These are phyloP conservation scores for Tetragnatha versicolor DNA, from an alignment of 1,140 invertebrate species.

Conservation along the genomic window DNA sequence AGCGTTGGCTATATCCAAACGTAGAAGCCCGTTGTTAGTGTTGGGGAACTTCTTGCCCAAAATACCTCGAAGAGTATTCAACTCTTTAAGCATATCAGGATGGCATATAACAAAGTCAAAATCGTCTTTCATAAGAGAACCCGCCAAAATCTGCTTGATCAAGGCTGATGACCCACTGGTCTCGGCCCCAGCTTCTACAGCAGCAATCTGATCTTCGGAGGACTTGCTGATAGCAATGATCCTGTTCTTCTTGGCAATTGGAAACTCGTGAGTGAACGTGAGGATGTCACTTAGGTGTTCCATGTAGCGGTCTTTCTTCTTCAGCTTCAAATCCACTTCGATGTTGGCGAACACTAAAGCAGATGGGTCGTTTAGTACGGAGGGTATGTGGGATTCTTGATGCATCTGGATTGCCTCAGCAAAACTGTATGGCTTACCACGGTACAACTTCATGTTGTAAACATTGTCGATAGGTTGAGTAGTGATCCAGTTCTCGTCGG, in stretches of 20 bases:
- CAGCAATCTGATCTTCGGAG: conserved; percentile 53
- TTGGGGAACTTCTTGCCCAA: conserved; percentile 79
- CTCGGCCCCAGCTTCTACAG: conserved; percentile 56
- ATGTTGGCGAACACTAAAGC: conserved; percentile 72
- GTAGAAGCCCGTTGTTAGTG: conserved; percentile 71
- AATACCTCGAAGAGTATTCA: conserved; percentile 75
- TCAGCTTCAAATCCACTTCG: conserved; percentile 76
- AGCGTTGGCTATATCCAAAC: conserved; percentile 69
- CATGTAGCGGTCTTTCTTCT: conserved; percentile 63
- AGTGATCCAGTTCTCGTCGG: conserved; percentile 43
- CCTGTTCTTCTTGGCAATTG: conserved; percentile 11
- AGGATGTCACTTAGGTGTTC: conserved; percentile 50
- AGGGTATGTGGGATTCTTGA: conserved; percentile 78
- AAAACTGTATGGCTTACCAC: conserved; percentile 68
- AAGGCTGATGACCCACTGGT: conserved; percentile 52
- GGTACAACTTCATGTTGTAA: conserved; percentile 62
- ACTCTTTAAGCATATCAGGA: conserved; percentile 77
- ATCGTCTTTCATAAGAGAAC: conserved; percentile 73
- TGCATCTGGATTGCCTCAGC: conserved; percentile 76
- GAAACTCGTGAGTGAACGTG: conserved; percentile 55
- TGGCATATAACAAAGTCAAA: conserved; percentile 78
- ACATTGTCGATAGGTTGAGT: conserved; percentile 73
- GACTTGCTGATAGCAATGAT: conserved; percentile 55
- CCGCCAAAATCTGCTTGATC: conserved; percentile 67
- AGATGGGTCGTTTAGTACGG: conserved; percentile 75